These are phyloP conservation scores for Helicoverpa assulta DNA, from an alignment of 2,888 invertebrate species.

Conservation along the genomic window DNA sequence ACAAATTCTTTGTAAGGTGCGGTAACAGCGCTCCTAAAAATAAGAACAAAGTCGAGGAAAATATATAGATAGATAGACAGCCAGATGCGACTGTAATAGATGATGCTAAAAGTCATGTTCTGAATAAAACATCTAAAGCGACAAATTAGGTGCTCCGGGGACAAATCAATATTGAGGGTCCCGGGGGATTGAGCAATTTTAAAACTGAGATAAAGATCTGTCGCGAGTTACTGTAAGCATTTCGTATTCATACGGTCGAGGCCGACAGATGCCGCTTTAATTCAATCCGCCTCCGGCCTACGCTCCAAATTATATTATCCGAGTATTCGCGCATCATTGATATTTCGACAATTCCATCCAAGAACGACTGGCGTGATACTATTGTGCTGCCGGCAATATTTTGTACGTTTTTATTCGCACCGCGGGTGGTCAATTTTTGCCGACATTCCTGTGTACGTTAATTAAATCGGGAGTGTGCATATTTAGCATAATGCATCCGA, in stretches of 20 bases:
- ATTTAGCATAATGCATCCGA: slow-evolving; percentile 46
- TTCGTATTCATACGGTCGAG: slow-evolving; percentile 88
- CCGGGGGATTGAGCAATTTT: slow-evolving; percentile 88
- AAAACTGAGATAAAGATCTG: slow-evolving; percentile 90
- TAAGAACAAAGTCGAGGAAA: slow-evolving; percentile 36
- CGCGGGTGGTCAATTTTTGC: slow-evolving; percentile 64
- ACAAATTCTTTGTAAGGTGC: slow-evolving; percentile 37
- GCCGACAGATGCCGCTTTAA: slow-evolving; percentile 89
- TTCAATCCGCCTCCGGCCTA: slow-evolving; percentile 89
- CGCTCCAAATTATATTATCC: slow-evolving; percentile 88
- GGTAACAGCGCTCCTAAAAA: slow-evolving; percentile 46
- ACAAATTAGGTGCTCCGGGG: slow-evolving; percentile 84
- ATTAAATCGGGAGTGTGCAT: slow-evolving; percentile 45
- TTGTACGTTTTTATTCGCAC: slow-evolving; percentile 59
- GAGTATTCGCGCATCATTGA: slow-evolving; percentile 90
- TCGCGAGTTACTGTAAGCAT: slow-evolving; percentile 84
- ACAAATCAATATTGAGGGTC: slow-evolving; percentile 86
- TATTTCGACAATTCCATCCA: slow-evolving; percentile 86
- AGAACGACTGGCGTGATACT: slow-evolving; percentile 72
- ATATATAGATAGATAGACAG: slow-evolving; percentile 32
- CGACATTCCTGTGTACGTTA: slow-evolving; percentile 55
- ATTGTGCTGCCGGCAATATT: slow-evolving; percentile 66
- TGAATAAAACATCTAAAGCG: slow-evolving; percentile 85
- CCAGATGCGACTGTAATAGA: slow-evolving; percentile 62
- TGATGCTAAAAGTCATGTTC: slow-evolving; percentile 76